These are phyloP conservation scores for Rhizoglyphus robini DNA, from an alignment of 1,140 invertebrate genomes.

Conservation along the genomic window DNA sequence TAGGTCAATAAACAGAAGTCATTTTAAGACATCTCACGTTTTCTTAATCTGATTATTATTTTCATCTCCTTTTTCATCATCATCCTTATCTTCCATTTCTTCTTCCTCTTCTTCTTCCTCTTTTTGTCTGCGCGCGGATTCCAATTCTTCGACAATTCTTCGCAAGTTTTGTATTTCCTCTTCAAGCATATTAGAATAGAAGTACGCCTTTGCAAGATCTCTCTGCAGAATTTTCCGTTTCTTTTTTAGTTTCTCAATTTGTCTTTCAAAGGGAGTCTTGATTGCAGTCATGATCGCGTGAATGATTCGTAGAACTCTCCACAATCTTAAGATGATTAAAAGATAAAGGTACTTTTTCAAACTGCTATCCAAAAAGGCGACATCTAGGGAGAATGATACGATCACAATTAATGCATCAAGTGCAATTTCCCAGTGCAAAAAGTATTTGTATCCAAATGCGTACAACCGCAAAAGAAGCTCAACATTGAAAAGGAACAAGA, in stretches of 20 bases:
- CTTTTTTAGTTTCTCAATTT: constrained; percentile 11
- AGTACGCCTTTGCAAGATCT: constrained; percentile 13
- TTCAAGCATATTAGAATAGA: constrained; percentile 11
- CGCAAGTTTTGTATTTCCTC: background rate
- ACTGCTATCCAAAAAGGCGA: background rate
- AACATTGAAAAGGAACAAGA: background rate
- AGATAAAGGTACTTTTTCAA: constrained; percentile 13
- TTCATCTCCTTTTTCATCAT: no score
- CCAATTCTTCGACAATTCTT: background rate
- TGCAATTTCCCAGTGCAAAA: constrained; percentile 1
- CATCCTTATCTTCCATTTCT: background rate
- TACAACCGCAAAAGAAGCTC: background rate
- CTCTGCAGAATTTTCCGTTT: constrained; percentile 1
- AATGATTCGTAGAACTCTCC: background rate
- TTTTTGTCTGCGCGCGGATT: background rate
- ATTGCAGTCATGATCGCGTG: background rate
- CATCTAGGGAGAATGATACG: constrained; percentile 6
- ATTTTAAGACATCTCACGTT: no score
- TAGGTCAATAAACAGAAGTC: no score
- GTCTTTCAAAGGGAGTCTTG: background rate
- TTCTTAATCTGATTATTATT: no score
- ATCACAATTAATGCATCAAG: constrained; percentile 9
- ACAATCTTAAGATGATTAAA: background rate
- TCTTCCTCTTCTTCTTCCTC: background rate
- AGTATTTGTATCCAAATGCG: background rate